phyloP scores from a whole-genome alignment of 1,140 invertebrate species.

The Lasaia peninsularis region DNA sequence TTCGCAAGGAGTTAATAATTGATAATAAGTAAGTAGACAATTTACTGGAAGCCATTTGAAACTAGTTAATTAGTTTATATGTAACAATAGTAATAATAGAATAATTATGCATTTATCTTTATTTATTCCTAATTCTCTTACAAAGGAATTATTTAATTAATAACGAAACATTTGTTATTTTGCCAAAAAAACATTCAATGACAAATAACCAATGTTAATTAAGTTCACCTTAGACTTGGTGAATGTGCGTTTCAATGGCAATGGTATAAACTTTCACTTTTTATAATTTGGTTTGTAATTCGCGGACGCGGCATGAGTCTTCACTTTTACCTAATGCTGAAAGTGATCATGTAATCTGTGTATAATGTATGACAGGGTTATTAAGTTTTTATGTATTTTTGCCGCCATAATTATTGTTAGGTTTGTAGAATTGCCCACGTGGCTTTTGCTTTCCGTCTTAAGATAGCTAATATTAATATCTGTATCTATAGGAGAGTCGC shows the following conservation, averaged over 20 bases:
- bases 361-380: neutral
- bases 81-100: too few species aligned
- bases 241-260: slow-evolving; percentile 4
- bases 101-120: too few species aligned
- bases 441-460: too few species aligned
- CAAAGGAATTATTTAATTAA: neutral
- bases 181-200: neutral
- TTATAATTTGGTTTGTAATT: slow-evolving; percentile 8
- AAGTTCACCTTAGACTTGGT: slow-evolving; percentile 1
- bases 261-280: neutral
- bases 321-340: slow-evolving; percentile 1
- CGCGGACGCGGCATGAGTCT: neutral
- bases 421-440: too few species aligned
- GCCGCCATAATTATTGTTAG: too few species aligned
- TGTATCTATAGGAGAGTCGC: too few species aligned
- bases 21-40: too few species aligned
- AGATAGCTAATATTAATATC: too few species aligned
- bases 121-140: too few species aligned
- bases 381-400: neutral
- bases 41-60: too few species aligned
- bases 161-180: neutral
- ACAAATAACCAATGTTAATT: slow-evolving; percentile 1
- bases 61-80: too few species aligned
- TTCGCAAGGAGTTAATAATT: too few species aligned
- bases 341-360: neutral